A percentile compares a stretch with the other conserved stretches of the same genome.
phyloP scores from a whole-genome alignment of 1,140 invertebrate species.

The Oncopodura yosiiana region DNA sequence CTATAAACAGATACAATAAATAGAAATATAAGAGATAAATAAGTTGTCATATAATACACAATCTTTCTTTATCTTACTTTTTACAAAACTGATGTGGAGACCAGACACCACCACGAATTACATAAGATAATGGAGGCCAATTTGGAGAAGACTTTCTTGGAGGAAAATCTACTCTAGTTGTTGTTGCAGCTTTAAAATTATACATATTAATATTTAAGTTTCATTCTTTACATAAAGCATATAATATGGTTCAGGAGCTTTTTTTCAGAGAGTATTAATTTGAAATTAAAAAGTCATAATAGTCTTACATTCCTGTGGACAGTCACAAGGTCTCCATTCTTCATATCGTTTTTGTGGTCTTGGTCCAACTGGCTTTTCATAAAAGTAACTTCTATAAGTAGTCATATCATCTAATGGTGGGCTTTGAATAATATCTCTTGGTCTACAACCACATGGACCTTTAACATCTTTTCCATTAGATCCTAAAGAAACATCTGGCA shows the following conservation, averaged over 20 bases:
- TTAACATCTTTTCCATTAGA: conserved; percentile 2
- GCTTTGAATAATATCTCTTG: neutral
- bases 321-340: conserved; percentile 18
- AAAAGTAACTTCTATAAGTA: conserved; percentile 20
- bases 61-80: conserved; percentile 5
- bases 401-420: conserved; percentile 16
- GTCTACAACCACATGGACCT: conserved; percentile 1
- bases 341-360: neutral
- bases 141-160: conserved; percentile 24
- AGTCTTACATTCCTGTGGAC: conserved; percentile 16
- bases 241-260: no score
- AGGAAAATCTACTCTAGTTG: conserved; percentile 19
- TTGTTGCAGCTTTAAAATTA: conserved; percentile 2
- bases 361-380: conserved; percentile 4
- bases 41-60: neutral
- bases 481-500: conserved; percentile 1
- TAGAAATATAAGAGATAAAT: neutral
- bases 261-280: no score
- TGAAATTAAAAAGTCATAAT: neutral
- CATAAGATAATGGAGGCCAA: conserved; percentile 13
- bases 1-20: neutral
- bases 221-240: no score
- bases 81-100: conserved; percentile 22
- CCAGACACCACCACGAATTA: conserved; percentile 21
- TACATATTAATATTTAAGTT: neutral